Evolutionary conservation across 2,888 invertebrate genomes (phyloP), one percentile per base, ranked within the genome.

Genomic region (Dryadula phaetusa): DNA sequence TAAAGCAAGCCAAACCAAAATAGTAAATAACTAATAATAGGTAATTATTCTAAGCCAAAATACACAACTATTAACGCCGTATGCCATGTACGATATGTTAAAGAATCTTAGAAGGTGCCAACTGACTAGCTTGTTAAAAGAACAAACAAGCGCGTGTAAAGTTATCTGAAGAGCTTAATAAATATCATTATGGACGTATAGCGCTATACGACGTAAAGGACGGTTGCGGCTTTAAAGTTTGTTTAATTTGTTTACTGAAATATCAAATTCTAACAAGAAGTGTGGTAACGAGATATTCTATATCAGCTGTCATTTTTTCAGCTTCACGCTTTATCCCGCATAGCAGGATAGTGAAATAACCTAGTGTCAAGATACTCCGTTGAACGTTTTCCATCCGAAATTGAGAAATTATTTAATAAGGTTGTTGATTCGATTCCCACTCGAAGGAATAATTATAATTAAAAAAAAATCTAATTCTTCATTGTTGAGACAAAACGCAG

Each of bases 81-180:
- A 10, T 4, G 10, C 22, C 40, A 10, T 40, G 56, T 56, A 18
- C 18, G 18, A 53, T 18, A 10, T 53, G 12, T 56, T 56, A 25
- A 40, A 25, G 22, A 22, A 10, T 22, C 56, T 40, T 40, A 12
- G 10, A 22, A 56, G 56, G 56, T n/a, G 56, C 25, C 40, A 56
- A 56, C 40, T 22, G 37, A 5, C 54, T 25, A 40, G 40, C 40
- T 56, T 40, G 22, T 56, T 40, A 56, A 56, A 40, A 40, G 56
- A 40, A 20, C 56, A 56, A 56, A 56, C 10, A 56, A 14, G 40
- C n/a, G 14, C 53, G 25, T 32, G 18, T 53, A 52, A 61, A 66
- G 49, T 28, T 34, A 58, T 37, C n/a, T 66, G 40, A 61, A 66
- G 66, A 66, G 53, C 42, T 53, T n/a, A 44, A 14, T 22, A 56